Percentiles rank a stretch among this genome's conserved stretches.
Conservation (phyloP, 2,888 invertebrate genomes). For the Octonoba sinensis region DNA sequence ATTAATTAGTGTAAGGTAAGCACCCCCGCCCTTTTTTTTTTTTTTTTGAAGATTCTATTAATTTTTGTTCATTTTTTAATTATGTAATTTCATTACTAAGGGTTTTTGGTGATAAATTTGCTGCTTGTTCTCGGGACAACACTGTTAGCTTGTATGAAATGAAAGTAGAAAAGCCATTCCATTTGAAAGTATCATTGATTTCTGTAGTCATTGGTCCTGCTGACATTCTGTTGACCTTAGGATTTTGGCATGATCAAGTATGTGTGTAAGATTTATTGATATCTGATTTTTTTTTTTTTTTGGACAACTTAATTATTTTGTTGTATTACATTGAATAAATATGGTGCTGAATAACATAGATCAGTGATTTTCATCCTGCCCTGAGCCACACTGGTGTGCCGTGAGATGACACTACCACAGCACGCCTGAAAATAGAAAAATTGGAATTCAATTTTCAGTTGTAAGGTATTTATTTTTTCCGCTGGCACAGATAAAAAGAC, state of each 20-base stretch:
- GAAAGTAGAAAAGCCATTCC: slow-evolving; percentile 15
- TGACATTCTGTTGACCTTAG: slow-evolving; percentile 23
- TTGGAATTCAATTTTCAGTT: no score
- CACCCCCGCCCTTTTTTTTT: background rate
- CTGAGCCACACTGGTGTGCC: no score
- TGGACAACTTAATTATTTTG: background rate
- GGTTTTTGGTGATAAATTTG: slow-evolving; percentile 32
- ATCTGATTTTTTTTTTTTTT: background rate
- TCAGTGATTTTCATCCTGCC: no score
- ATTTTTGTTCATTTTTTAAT: background rate
- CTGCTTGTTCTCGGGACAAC: slow-evolving; percentile 29
- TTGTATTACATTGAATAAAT: background rate
- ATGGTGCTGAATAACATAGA: background rate
- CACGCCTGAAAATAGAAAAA: no score
- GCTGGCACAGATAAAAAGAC: no score
- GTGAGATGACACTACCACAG: no score
- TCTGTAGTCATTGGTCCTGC: slow-evolving; percentile 27
- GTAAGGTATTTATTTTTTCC: no score
- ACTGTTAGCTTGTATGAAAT: slow-evolving; percentile 32
- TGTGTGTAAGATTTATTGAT: background rate
- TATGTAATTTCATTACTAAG: slow-evolving; percentile 5
- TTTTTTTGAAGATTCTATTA: background rate
- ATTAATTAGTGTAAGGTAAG: background rate
- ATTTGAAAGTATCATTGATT: slow-evolving; percentile 11
- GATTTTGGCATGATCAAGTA: slow-evolving; percentile 41